These are phyloP conservation scores for Parnassius mnemosyne DNA, from an alignment of 2,888 invertebrate species.

Conservation along the genomic window DNA sequence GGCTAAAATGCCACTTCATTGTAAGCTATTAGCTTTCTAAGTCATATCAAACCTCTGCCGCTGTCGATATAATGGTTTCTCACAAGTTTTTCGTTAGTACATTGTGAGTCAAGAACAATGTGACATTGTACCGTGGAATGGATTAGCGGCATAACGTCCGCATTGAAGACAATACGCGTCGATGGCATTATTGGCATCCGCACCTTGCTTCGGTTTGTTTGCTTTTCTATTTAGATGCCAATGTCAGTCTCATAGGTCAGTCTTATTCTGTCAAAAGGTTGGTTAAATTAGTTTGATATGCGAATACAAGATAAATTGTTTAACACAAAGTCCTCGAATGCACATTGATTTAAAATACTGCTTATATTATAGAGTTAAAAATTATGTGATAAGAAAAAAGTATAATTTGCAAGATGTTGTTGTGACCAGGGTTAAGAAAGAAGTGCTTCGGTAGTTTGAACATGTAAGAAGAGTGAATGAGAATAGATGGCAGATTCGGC, in stretches of 20 bases:
- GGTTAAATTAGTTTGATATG: not conserved
- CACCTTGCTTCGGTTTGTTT: conserved; percentile 9
- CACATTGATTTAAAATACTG: no score
- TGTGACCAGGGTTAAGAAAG: no score
- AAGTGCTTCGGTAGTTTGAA: no score
- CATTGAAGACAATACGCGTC: conserved; percentile 24
- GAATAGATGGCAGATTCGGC: no score
- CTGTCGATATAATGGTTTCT: conserved; percentile 4
- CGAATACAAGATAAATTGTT: not conserved
- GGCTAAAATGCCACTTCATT: not conserved
- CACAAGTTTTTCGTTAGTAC: conserved; percentile 12
- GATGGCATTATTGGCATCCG: conserved; percentile 19
- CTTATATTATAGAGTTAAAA: no score
- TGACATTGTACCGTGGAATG: conserved; percentile 40
- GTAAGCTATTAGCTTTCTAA: conserved; percentile 3
- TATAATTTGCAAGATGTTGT: no score
- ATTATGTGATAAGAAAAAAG: no score
- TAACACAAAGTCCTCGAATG: not conserved
- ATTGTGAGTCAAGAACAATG: conserved; percentile 36
- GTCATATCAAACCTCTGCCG: not conserved
- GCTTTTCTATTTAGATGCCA: conserved; percentile 18
- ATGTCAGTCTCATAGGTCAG: conserved; percentile 1
- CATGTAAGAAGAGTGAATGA: no score
- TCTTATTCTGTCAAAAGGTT: no score
- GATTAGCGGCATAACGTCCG: conserved; percentile 40